Evolutionary conservation across 2,113 vertebrate genomes (phyloP).

Genomic region (Pygoscelis adeliae): DNA sequence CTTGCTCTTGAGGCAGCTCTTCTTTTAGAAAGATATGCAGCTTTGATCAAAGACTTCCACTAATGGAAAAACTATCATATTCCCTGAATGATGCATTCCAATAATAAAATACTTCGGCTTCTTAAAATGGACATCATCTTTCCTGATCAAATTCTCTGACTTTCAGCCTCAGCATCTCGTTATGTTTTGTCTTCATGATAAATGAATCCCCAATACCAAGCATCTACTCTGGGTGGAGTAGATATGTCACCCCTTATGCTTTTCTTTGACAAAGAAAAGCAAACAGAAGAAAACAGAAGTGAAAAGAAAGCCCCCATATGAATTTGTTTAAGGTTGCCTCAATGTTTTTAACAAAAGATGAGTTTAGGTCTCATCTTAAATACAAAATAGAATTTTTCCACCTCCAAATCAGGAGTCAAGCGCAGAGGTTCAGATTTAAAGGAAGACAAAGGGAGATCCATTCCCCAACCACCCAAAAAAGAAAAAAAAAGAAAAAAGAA

Average conservation of each 20-base stretch:
- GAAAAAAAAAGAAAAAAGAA: no score
- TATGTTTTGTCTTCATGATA: slow-evolving; percentile 41
- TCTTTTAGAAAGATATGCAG: slow-evolving; percentile 25
- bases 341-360: not conserved
- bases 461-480: fast-evolving
- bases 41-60: slow-evolving; percentile 57
- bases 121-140: slow-evolving; percentile 57
- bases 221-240: not conserved
- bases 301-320: not conserved
- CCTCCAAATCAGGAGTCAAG: not conserved
- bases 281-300: not conserved
- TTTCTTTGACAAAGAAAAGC: not conserved
- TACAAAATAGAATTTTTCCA: not conserved
- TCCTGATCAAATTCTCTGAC: slow-evolving; percentile 57
- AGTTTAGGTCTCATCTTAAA: not conserved
- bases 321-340: not conserved
- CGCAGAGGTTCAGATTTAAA: not conserved
- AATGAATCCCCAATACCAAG: slow-evolving; percentile 27
- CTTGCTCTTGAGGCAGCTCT: slow-evolving; percentile 9
- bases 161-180: slow-evolving; percentile 43
- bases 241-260: not conserved
- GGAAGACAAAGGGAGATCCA: not conserved
- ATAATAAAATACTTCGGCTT: slow-evolving; percentile 63
- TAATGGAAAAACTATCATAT: slow-evolving; percentile 69
- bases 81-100: slow-evolving; percentile 57